Evolutionary conservation across 2,113 vertebrate genomes (phyloP), one percentile per base, ranked within the genome.

Genomic region (Leptosomus discolor): DNA sequence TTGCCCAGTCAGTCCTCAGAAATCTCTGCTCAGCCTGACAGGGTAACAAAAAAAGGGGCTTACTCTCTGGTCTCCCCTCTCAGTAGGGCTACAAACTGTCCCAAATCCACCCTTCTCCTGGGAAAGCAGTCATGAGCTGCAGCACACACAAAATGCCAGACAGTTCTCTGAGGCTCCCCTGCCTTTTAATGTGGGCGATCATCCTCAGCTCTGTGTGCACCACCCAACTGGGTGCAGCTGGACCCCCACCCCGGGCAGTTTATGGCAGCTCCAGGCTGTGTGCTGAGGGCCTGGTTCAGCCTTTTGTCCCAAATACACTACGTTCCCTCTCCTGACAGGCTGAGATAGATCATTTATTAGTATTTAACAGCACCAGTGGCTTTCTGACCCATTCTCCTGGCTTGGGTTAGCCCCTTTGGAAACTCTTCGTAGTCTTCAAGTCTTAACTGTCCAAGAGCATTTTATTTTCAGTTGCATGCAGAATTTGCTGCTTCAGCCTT

Each of bases 401-500:
- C 22, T 84, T 50, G 32, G 24, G 57, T 85, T 85, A 94, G 80
- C 45, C 37, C 29, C 53, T 94, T 73, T 5, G 0, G 77, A 91
- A 97, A 65, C 37, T 76, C 41, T 71, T 80, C 0, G 0, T 17
- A 79, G 15, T 29, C 71, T 84, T 95, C 26, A 74, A 74, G 41
- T 48, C 60, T 87, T 68, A 70, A 68, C 61, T 68, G 41, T 57
- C 60, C 51, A 81, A 90, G 30, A 77, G 26, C 43, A 51, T 75
- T 94, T 91, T 64, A 34, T 69, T 87, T 92, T 87, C 2, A 0
- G 32, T 60, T 92, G 34, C 54, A 13, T 51, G 74, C 61, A 88
- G 80, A 87, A 91, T 92, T 92, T 88, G 76, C 84, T 70, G 54
- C 84, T 89, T 97, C 74, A 97, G 73, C 74, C 89, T 94, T 58